phyloP scores from a whole-genome alignment of 2,113 vertebrate genomes.

The Zosterops japonicus region DNA sequence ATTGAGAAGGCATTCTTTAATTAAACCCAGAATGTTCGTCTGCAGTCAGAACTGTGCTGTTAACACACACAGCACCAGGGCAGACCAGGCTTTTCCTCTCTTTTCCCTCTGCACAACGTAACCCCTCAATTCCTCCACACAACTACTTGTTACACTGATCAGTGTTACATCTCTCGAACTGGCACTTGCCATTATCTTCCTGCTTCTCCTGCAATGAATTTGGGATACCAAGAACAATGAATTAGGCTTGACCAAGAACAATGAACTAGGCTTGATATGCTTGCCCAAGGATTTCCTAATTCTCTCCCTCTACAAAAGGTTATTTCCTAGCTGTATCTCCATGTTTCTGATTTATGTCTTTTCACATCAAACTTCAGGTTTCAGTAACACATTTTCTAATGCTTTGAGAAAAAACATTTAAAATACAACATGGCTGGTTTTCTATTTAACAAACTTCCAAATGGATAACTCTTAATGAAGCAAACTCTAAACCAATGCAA shows the following conservation, averaged over 20 bases:
- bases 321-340: not conserved
- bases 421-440: not conserved
- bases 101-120: not conserved
- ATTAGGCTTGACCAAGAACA: not conserved
- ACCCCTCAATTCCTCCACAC: not conserved
- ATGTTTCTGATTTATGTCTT: not conserved
- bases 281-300: not conserved
- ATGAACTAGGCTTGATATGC: not conserved
- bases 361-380: not conserved
- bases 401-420: not conserved
- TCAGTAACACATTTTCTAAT: not conserved
- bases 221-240: not conserved
- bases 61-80: fast-evolving
- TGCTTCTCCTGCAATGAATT: not conserved
- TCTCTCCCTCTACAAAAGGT: not conserved
- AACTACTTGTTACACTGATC: not conserved
- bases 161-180: not conserved
- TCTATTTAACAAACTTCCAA: not conserved
- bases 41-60: not conserved
- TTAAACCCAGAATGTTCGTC: not conserved
- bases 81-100: not conserved
- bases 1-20: not conserved
- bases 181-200: not conserved
- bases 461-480: not conserved
- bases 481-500: not conserved